Conservation (phyloP, 2,113 vertebrate genomes). For the Ovibos moschatus region DNA sequence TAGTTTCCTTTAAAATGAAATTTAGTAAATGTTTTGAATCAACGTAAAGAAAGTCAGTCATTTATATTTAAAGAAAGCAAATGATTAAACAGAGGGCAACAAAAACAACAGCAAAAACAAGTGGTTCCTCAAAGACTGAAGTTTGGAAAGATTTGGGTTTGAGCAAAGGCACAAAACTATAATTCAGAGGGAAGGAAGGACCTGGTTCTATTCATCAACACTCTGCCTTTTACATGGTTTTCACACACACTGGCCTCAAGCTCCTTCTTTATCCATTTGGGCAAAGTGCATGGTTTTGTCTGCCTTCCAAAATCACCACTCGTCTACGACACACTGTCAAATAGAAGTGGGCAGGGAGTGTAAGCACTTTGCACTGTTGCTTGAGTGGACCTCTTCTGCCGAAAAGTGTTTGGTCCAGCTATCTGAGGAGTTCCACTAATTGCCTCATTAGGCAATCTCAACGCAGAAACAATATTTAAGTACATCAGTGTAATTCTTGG, state of each 20-base stretch:
- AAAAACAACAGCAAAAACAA: background rate
- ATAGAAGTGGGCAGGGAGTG: constrained; percentile 1
- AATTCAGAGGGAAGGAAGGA: background rate
- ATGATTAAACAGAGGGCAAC: background rate
- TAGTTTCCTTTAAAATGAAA: background rate
- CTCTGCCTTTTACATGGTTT: background rate
- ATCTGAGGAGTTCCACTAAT: constrained; percentile 70
- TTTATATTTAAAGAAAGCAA: background rate
- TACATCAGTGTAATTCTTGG: constrained; percentile 66
- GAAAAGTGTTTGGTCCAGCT: constrained; percentile 65
- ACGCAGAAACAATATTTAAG: constrained; percentile 69
- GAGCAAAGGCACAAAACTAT: background rate
- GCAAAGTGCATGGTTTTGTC: constrained; percentile 30
- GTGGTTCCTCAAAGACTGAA: background rate
- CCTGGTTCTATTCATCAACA: background rate
- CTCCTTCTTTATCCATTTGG: background rate
- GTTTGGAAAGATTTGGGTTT: background rate
- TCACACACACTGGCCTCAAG: background rate
- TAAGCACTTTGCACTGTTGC: constrained; percentile 25
- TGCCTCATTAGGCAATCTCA: constrained; percentile 72
- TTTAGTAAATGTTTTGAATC: background rate
- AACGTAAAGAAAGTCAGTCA: background rate
- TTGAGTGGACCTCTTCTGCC: constrained; percentile 41
- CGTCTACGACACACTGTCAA: background rate
- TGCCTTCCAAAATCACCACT: background rate